Percentiles rank a stretch among this genome's conserved stretches.
phyloP scores from a whole-genome alignment of 30 jellyfish, hydroid and myxozoan species.

The Hydra vulgaris region DNA sequence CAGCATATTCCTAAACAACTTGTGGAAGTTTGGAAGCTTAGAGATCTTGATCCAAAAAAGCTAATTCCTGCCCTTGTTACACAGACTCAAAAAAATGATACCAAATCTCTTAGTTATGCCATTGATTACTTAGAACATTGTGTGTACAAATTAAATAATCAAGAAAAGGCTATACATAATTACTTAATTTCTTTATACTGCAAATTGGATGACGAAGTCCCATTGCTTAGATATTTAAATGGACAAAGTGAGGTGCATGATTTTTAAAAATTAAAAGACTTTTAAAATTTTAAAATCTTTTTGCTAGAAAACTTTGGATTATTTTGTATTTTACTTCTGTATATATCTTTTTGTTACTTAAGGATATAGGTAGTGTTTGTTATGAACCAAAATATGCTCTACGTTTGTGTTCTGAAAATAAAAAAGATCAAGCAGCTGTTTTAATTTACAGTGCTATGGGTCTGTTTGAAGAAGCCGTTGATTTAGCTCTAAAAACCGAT shows the following conservation, averaged over 20 bases:
- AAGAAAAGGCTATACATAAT: slow-evolving; percentile 89
- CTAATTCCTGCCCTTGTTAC: slow-evolving; percentile 89
- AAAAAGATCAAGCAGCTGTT: slow-evolving; percentile 63
- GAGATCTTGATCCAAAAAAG: slow-evolving; percentile 55
- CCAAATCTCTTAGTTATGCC: slow-evolving; percentile 44
- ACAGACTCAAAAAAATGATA: slow-evolving; percentile 53
- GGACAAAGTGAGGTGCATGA: slow-evolving; percentile 75
- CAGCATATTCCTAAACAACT: slow-evolving; percentile 77
- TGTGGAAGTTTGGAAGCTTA: slow-evolving; percentile 80
- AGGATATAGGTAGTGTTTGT: slow-evolving; percentile 58
- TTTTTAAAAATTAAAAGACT: neutral
- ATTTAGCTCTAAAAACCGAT: slow-evolving; percentile 81
- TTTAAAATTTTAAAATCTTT: neutral
- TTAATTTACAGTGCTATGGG: slow-evolving; percentile 79
- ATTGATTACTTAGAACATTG: slow-evolving; percentile 90
- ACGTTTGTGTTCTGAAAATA: slow-evolving; percentile 73
- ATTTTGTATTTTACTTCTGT: too few relatives aligned
- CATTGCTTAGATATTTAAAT: slow-evolving; percentile 69
- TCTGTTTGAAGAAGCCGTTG: slow-evolving; percentile 90
- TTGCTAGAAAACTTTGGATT: too few relatives aligned
- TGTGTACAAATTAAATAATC: slow-evolving; percentile 49
- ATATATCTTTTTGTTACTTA: neutral
- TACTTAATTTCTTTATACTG: slow-evolving; percentile 80
- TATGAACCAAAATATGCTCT: slow-evolving; percentile 81
- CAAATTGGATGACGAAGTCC: slow-evolving; percentile 64